Evolutionary conservation across 2,888 invertebrate genomes (phyloP).

Genomic region (Drosophila paranaensis): DNA sequence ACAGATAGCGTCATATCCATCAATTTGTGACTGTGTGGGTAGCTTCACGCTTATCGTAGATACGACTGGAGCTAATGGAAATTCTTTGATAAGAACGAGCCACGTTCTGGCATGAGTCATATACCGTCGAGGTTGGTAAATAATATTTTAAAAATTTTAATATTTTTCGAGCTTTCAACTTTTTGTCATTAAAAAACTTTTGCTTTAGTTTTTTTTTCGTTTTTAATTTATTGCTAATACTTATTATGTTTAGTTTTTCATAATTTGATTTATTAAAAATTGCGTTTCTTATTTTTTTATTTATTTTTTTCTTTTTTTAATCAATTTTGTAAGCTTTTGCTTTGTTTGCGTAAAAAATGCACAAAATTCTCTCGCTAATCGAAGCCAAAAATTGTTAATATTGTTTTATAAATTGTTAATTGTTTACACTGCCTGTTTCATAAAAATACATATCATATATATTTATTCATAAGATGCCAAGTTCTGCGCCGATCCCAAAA

Average conservation of each 20-base stretch:
- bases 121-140: not conserved
- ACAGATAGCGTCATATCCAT: not conserved
- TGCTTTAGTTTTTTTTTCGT: constrained; percentile 20
- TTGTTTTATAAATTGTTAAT: constrained; percentile 50
- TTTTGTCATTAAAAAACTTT: not conserved
- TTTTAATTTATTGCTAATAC: constrained; percentile 76
- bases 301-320: not conserved
- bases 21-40: not conserved
- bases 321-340: constrained; percentile 74
- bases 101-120: constrained; percentile 12
- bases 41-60: constrained; percentile 3
- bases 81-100: constrained; percentile 32
- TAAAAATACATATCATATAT: constrained; percentile 74
- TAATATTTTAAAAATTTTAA: not conserved
- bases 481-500: constrained; percentile 59
- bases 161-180: not conserved
- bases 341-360: constrained; percentile 76
- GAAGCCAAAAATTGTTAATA: constrained; percentile 77
- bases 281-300: constrained; percentile 68
- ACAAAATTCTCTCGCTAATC: constrained; percentile 73
- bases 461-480: constrained; percentile 77
- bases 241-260: constrained; percentile 74
- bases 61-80: not conserved
- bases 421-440: constrained; percentile 63
- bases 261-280: constrained; percentile 80